Percentiles rank a stretch among this genome's conserved stretches.
Conservation (phyloP, 2,113 vertebrate species). For the Psammodynastes pulverulentus region DNA sequence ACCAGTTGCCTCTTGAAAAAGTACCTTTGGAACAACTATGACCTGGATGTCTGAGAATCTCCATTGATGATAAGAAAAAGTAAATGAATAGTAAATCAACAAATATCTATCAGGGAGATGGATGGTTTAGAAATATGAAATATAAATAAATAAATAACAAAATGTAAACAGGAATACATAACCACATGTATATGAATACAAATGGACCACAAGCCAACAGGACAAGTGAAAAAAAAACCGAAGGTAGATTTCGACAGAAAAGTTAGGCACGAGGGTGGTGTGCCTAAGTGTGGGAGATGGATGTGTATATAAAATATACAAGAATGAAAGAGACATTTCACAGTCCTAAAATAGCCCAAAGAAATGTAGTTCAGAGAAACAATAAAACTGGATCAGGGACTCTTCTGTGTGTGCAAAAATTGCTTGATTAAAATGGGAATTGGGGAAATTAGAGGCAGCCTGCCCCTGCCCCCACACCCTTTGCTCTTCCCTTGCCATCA, state of each 20-base stretch:
- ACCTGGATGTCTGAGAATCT: too few relatives aligned
- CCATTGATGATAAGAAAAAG: not conserved
- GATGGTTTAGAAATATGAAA: not conserved
- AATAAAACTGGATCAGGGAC: conserved; percentile 7
- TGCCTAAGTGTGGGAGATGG: not conserved
- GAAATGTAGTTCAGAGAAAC: conserved; percentile 26
- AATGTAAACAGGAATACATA: not conserved
- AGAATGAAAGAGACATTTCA: conserved; percentile 12
- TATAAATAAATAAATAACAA: not conserved
- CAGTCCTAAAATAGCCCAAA: conserved; percentile 22
- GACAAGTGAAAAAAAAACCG: not conserved
- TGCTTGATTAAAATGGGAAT: conserved; percentile 36
- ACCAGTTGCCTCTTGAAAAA: too few relatives aligned
- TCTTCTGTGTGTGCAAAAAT: not conserved
- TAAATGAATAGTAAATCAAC: not conserved
- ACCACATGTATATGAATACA: not conserved
- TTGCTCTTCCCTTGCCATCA: not conserved
- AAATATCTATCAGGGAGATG: not conserved
- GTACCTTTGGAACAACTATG: too few relatives aligned
- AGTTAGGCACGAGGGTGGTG: not conserved
- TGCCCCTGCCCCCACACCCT: not conserved
- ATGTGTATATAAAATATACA: not conserved
- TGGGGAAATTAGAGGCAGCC: conserved; percentile 22
- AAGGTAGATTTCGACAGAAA: conserved; percentile 13
- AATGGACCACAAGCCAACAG: not conserved